Conservation (phyloP, 2,888 invertebrate species). For the Blastobasis adustella region DNA sequence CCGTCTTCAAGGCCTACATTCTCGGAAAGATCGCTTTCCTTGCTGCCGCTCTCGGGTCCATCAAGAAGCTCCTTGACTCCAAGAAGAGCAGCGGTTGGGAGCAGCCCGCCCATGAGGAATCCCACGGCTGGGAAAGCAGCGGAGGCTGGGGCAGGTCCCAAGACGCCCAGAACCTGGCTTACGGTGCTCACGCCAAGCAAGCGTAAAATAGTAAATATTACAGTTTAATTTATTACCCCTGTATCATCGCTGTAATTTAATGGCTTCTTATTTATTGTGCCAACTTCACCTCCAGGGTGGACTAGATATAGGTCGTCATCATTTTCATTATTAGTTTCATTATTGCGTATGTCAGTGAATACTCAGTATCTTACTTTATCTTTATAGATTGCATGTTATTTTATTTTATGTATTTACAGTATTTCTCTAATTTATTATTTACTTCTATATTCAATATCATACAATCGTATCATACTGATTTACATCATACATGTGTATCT, state of each 20-base stretch:
- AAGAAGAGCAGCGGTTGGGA: constrained; percentile 83
- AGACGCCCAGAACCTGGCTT: constrained; percentile 80
- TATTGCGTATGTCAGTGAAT: background rate
- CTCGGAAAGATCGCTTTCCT: constrained; percentile 89
- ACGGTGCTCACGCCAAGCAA: constrained; percentile 75
- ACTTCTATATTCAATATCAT: too few species aligned
- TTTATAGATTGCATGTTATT: background rate
- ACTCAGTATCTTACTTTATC: background rate
- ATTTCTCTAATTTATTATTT: too few species aligned
- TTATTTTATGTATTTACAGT: too few species aligned
- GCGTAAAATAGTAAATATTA: constrained; percentile 31
- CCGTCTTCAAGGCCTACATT: constrained; percentile 88
- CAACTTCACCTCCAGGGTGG: too few species aligned
- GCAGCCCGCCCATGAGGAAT: constrained; percentile 76
- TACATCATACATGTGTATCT: too few species aligned
- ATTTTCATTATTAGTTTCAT: background rate
- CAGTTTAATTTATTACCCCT: constrained; percentile 9
- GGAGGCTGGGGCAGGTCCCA: constrained; percentile 80
- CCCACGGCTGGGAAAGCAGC: constrained; percentile 64
- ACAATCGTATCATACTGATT: too few species aligned
- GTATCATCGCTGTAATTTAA: background rate
- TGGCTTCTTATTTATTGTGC: background rate
- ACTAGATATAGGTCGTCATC: background rate
- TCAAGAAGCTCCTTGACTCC: constrained; percentile 81
- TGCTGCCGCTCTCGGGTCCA: constrained; percentile 80